These are phyloP conservation scores for Phocoena phocoena DNA, from an alignment of 2,113 vertebrate genomes.

Conservation along the genomic window DNA sequence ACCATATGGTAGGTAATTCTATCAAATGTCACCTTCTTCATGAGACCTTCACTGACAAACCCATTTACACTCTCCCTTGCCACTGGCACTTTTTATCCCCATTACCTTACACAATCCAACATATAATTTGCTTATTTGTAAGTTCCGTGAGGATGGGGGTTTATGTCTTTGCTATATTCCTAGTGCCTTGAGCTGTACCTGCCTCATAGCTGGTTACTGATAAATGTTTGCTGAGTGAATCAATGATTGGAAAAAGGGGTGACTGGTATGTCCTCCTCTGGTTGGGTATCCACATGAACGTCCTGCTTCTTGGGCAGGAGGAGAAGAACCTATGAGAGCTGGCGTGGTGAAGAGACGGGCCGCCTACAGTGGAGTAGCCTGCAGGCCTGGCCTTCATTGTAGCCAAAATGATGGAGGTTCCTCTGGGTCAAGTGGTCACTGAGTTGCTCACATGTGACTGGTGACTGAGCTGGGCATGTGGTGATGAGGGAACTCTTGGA, in stretches of 20 bases:
- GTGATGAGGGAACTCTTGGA: background rate
- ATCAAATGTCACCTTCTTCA: background rate
- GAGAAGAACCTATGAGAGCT: background rate
- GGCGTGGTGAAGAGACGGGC: background rate
- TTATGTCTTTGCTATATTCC: background rate
- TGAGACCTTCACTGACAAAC: background rate
- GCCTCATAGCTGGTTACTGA: background rate
- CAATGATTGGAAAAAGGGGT: background rate
- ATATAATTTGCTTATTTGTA: background rate
- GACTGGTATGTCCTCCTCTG: background rate
- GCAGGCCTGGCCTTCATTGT: fast-evolving
- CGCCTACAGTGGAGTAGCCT: background rate
- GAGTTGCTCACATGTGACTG: fast-evolving
- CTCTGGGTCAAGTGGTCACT: background rate
- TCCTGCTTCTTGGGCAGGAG: background rate
- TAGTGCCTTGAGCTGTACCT: too few species aligned
- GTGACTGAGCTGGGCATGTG: background rate
- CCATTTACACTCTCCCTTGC: background rate
- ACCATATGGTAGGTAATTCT: too few species aligned
- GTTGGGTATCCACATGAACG: background rate
- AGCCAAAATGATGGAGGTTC: background rate
- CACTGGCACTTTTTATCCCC: background rate
- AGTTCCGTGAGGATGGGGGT: background rate
- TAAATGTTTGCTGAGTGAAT: background rate
- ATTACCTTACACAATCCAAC: background rate